Conservation (phyloP, 2,797 vertebrate species). For the Pantherophis vulpinus region DNA sequence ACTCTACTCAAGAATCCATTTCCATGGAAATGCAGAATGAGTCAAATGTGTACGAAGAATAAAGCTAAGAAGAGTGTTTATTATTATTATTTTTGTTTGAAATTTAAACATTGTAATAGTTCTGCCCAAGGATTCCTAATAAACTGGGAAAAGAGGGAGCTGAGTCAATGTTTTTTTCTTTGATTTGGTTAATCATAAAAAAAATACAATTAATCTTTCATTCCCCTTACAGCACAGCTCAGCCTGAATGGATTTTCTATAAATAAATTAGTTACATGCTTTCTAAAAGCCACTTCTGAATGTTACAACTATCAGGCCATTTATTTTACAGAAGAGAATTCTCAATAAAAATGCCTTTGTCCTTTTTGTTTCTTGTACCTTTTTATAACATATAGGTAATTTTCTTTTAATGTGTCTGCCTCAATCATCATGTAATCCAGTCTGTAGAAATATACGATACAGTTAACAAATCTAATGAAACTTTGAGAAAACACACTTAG, state of each 20-base stretch:
- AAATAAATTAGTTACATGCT: background rate
- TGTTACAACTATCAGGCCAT: background rate
- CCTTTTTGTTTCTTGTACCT: background rate
- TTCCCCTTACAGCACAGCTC: background rate
- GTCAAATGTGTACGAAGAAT: no score
- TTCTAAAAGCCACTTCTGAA: background rate
- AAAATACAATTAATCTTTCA: background rate
- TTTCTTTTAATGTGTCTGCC: background rate
- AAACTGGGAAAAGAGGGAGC: no score
- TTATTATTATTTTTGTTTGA: background rate
- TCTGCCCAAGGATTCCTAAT: background rate
- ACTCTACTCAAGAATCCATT: no score
- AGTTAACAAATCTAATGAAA: constrained; percentile 19
- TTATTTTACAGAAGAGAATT: constrained; percentile 12
- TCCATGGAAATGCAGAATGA: no score
- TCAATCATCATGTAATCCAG: background rate
- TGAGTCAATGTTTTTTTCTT: background rate
- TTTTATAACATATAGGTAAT: constrained; percentile 3
- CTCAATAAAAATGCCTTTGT: background rate
- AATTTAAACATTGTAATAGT: background rate
- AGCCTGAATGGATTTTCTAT: background rate
- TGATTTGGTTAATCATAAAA: background rate
- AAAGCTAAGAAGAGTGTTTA: background rate
- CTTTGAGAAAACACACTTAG: constrained; percentile 5
- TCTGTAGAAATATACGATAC: background rate